These are phyloP conservation scores for Chaenodraco wilsoni DNA, from an alignment of 2,797 vertebrate genomes.

Conservation along the genomic window DNA sequence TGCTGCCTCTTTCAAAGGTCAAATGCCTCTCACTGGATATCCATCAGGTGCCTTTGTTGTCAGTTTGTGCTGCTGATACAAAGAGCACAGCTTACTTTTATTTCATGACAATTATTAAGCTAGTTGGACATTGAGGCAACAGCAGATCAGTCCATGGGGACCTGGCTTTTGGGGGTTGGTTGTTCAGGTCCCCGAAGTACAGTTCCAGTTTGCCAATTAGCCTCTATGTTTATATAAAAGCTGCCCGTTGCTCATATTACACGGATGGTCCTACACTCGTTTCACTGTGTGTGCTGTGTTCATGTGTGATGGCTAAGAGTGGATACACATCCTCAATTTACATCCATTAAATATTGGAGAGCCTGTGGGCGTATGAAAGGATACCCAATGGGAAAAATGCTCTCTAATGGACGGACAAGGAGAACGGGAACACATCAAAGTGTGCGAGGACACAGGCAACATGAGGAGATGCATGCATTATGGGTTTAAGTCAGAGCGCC, in stretches of 20 bases:
- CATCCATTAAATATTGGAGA: slow-evolving; percentile 15
- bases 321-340: no score
- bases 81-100: slow-evolving; percentile 15
- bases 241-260: no score
- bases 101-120: slow-evolving; percentile 30
- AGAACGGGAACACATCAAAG: slow-evolving; percentile 33
- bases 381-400: slow-evolving; percentile 32
- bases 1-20: background rate
- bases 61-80: slow-evolving; percentile 12
- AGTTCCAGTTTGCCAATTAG: no score
- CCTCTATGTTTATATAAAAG: no score
- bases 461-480: slow-evolving; percentile 20
- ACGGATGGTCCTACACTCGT: no score
- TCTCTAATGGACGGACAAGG: slow-evolving; percentile 34
- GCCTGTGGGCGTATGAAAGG: slow-evolving; percentile 49
- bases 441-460: slow-evolving; percentile 7
- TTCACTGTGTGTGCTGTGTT: no score
- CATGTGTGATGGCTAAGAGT: no score
- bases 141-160: no score
- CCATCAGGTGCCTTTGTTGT: slow-evolving; percentile 13
- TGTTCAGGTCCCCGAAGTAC: no score
- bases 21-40: slow-evolving; percentile 21
- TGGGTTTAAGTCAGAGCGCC: slow-evolving; percentile 11
- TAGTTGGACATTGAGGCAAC: slow-evolving; percentile 20
- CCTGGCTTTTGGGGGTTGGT: no score